These are phyloP conservation scores for Mionectes macconnelli DNA, from an alignment of 2,113 vertebrate species.

Conservation along the genomic window DNA sequence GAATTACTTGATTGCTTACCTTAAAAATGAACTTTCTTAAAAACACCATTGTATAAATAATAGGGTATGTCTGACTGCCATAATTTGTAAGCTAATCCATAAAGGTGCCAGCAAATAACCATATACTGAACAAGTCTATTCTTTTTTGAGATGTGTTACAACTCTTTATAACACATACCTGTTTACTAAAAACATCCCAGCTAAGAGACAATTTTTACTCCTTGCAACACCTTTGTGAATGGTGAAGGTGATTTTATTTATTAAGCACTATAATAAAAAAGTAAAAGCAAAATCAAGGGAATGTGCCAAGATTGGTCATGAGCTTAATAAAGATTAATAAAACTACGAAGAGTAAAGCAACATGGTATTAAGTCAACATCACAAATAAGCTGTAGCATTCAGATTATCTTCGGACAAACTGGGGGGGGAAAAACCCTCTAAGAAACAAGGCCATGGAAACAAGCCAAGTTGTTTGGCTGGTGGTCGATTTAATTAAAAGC, in stretches of 20 bases:
- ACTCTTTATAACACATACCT: background rate
- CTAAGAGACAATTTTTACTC: background rate
- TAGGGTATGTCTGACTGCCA: background rate
- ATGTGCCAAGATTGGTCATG: background rate
- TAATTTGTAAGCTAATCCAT: background rate
- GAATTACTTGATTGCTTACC: conserved; percentile 40
- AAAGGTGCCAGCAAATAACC: background rate
- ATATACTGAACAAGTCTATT: background rate
- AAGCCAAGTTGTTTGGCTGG: conserved; percentile 1
- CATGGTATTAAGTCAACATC: background rate
- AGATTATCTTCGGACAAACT: background rate
- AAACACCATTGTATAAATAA: conserved; percentile 32
- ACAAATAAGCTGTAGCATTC: background rate
- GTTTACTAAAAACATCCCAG: background rate
- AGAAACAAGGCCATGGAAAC: background rate
- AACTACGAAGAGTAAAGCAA: background rate
- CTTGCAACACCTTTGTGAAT: background rate
- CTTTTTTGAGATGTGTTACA: background rate
- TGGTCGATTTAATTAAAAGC: conserved; percentile 37
- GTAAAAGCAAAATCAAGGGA: background rate
- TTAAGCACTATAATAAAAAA: background rate
- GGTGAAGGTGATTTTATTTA: background rate
- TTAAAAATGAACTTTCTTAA: conserved; percentile 47
- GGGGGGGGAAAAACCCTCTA: background rate
- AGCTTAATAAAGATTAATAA: background rate